Percentiles rank a stretch among this genome's conserved stretches.
Conservation (phyloP, 2,888 invertebrate species). For the Lithophane ornitopus region DNA sequence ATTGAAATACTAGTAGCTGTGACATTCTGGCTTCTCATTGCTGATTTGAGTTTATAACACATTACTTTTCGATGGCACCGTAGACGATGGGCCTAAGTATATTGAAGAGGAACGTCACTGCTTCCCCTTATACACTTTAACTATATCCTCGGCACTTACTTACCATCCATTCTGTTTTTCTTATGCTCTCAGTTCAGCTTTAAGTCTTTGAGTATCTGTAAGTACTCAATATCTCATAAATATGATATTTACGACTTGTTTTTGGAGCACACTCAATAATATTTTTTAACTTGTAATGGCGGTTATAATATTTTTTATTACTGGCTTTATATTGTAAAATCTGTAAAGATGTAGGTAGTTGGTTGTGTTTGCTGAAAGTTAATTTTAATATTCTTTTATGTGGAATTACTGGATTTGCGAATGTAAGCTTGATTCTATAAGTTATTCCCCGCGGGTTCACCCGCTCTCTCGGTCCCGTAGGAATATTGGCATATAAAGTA, state of each 20-base stretch:
- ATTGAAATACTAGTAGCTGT: not conserved
- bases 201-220: constrained; percentile 9
- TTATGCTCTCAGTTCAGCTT: constrained; percentile 19
- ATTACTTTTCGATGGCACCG: not conserved
- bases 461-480: too few relatives aligned
- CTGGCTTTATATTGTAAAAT: constrained; percentile 7
- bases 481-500: too few relatives aligned
- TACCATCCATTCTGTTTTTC: constrained; percentile 25
- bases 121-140: constrained; percentile 8
- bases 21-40: not conserved
- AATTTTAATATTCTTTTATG: not conserved
- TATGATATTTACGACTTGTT: constrained; percentile 31
- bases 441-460: too few relatives aligned
- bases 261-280: constrained; percentile 36
- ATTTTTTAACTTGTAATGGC: constrained; percentile 39
- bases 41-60: not conserved
- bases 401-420: not conserved
- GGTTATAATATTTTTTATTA: constrained; percentile 35
- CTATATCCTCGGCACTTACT: constrained; percentile 1
- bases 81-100: not conserved
- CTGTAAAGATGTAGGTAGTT: not conserved
- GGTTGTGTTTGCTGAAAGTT: not conserved
- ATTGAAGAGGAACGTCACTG: not conserved
- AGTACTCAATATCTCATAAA: constrained; percentile 41
- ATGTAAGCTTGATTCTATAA: not conserved